These are phyloP conservation scores for Hymenopus coronatus DNA, from an alignment of 2,888 invertebrate species.

Conservation along the genomic window DNA sequence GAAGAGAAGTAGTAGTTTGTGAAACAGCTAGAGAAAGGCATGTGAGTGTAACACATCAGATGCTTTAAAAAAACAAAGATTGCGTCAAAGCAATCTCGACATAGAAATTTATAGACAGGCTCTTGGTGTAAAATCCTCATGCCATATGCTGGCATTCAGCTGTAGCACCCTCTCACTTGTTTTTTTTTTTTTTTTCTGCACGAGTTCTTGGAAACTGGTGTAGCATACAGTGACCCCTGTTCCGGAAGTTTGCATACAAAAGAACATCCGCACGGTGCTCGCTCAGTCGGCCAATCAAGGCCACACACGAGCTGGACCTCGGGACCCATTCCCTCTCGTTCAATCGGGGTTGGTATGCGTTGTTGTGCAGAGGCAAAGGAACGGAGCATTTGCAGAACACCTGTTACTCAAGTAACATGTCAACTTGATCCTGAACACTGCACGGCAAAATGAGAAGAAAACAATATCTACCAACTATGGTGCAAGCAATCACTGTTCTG, in stretches of 20 bases:
- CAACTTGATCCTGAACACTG: not conserved
- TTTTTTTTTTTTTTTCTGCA: not conserved
- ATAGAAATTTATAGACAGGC: too few relatives aligned
- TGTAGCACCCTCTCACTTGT: not conserved
- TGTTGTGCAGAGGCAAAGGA: not conserved
- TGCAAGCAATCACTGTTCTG: conserved; percentile 81
- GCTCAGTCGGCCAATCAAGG: not conserved
- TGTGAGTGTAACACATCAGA: too few relatives aligned
- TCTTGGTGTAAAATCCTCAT: not conserved
- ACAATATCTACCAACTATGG: conserved; percentile 62
- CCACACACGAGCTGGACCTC: not conserved
- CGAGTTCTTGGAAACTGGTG: not conserved
- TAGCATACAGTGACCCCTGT: not conserved
- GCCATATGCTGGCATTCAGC: not conserved
- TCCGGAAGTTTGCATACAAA: not conserved
- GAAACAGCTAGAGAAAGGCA: too few relatives aligned
- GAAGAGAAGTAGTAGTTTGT: too few relatives aligned
- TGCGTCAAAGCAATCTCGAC: too few relatives aligned
- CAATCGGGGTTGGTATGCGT: not conserved
- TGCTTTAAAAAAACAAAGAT: too few relatives aligned
- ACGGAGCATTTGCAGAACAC: not conserved
- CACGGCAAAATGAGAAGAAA: conserved; percentile 58
- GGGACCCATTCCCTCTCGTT: not conserved
- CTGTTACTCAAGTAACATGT: not conserved
- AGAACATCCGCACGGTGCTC: not conserved